Base-by-base conservation (phyloP, 2,888 invertebrate genomes). In the Andrena bicolor region DNA sequence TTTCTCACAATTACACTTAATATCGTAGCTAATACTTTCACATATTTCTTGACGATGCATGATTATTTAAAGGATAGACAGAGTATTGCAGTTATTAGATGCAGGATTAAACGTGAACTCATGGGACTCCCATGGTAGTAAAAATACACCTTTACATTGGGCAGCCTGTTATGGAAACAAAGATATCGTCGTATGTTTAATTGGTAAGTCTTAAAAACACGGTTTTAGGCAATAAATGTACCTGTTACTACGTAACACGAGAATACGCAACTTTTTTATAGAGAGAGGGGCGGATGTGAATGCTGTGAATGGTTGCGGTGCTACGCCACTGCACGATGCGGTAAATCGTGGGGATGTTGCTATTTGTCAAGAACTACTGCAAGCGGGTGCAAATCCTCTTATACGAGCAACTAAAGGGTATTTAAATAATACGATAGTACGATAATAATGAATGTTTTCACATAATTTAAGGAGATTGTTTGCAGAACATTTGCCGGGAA, bases 91-190 rank as follows among this genome's bases (percentile, higher is more conserved):
- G 90, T 91, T 96, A 87, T 88, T 96, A 60, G 95, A 94, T 61
- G 95, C 95, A 58, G 96, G 96, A 5, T 94, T 96, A 41, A 94
- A 94, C 80, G 94, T 96, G 0, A 96, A 96, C 91, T 94, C 95
- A n/a, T 94, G 94, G 90, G 96, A 96, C 91, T 95, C 95, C 49
- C 94, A 94, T 71, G 94, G 95, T 53, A 95, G 95, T 84, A 94
- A 94, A 87, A 96, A 96, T 90, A 95, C 96, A 2, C 95, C 96
- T 2, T 92, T 96, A 26, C 96, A 96, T 92, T 96, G 96, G 96
- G 96, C 96, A 41, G 95, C 96, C 30, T 95, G 95, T 85, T 96
- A 95, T 92, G 95, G 95, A 58, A 95, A 95, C 88, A 94, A 94
- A 81, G 95, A 95, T 82, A 94, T 95, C 72, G 94, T 96, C 0